Base-by-base conservation (phyloP, 2,113 vertebrate genomes). In the Arenaria interpres region DNA sequence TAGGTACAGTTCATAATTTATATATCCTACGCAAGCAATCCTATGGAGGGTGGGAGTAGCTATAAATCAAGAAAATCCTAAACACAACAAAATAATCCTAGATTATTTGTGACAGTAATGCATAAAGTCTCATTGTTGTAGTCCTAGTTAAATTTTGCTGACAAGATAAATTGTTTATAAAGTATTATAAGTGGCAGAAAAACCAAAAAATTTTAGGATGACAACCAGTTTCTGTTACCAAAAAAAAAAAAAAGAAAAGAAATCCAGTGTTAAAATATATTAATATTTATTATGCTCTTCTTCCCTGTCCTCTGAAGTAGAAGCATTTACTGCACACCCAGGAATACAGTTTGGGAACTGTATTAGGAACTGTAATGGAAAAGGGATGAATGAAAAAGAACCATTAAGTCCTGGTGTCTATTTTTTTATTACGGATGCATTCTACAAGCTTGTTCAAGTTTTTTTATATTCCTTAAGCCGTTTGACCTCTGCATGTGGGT, bases 11-110 rank as follows among this genome's bases (percentile, higher is more conserved):
- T 35, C 45, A 15, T 43, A 62, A 66, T 37, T 78, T 18, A 21
- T 28, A 45, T 50, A 78, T 33, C 30, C 28, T 25, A 72, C 25
- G 17, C 27, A 67, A 78, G 59, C 32, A 37, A n/a, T 32, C 12
- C 28, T 45, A 21, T 1, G 1, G 30, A 6, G 20, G 14, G 3
- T 23, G 4, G 21, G 7, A 14, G 30, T 32, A 43, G 16, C 5
- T 5, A 63, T 43, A 46, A 73, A 39, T 33, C 28, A 89, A 45
- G 41, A 94, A 91, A 80, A 76, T 59, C 41, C 66, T 60, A 67
- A 68, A 41, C 32, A 54, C 85, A 88, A 20, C 45, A 79, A 82
- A 60, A 67, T 33, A 66, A 43, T 50, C 7, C n/a, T 25, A 80
- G 66, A 48, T 71, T 73, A 7, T 53, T 53, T 9, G 8, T 21